Evolutionary conservation across 2,113 vertebrate genomes (phyloP), one percentile per base, ranked within the genome.

Genomic region (Thomomys bottae): DNA sequence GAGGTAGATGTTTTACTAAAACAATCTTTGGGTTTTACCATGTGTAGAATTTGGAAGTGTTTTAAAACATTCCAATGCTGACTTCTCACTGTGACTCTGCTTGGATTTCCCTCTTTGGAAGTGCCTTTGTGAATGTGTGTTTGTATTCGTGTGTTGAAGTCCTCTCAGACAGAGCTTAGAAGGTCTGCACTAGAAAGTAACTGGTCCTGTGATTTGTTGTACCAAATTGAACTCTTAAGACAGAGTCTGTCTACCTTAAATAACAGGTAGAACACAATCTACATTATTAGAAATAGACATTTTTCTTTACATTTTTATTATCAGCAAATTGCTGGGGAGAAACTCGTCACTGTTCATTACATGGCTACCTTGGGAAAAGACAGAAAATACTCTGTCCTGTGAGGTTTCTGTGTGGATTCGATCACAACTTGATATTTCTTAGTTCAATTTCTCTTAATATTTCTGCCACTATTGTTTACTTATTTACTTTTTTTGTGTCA

Each of bases 271-370:
- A 87, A 88, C 93, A 82, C 11, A 88, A 94, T 95, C 88, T 89
- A 77, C 92, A 36, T 76, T 90, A 90, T 80, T 93, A 90, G 77
- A 71, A 21, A 70, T 59, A 88, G 40, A 86, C 96, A 90, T 68
- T 95, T 97, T 54, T 93, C 87, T 96, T 96, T 97, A 89, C 91
- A 90, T 96, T 97, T 97, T 95, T 88, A 73, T 92, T 96, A 93
- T 96, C 89, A 96, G 92, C 93, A 94, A 93, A 54, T 95, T 68
- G 88, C 84, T 96, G 92, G 95, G 95, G 85, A 94, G 92, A 97
- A 97, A 96, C 89, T 90, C 89, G 88, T 91, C 89, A 88, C 76
- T 93, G 85, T 70, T 91, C 82, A 93, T 97, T 94, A 64, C 82
- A 81, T 89, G 95, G 85, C 76, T 95, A 86, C 93, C 91, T 95